These are phyloP conservation scores for Acomys russatus DNA, from an alignment of 2,797 vertebrate genomes.

Conservation along the genomic window DNA sequence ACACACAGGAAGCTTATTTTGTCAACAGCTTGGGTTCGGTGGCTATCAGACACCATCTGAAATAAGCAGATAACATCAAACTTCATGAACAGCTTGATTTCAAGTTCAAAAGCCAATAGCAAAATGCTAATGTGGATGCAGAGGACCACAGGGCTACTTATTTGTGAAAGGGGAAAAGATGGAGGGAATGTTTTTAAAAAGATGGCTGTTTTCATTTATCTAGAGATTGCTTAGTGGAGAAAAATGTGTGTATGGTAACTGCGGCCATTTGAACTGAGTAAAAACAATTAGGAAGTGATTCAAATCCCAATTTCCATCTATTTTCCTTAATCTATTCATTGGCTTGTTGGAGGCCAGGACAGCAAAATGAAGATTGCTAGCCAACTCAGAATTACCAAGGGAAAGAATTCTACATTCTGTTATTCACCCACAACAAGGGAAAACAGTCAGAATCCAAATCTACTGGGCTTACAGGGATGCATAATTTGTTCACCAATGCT, in stretches of 20 bases:
- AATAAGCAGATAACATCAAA: conserved; percentile 73
- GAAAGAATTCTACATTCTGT: conserved; percentile 54
- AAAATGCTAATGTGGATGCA: conserved; percentile 52
- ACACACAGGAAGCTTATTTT: conserved; percentile 75
- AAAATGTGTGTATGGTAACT: conserved; percentile 78
- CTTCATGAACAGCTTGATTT: conserved; percentile 73
- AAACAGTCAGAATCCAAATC: conserved; percentile 53
- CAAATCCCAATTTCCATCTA: conserved; percentile 71
- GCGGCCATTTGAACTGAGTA: conserved; percentile 72
- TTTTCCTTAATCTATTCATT: conserved; percentile 76
- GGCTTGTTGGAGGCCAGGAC: conserved; percentile 75
- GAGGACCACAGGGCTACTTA: conserved; percentile 64
- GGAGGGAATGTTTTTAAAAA: conserved; percentile 46
- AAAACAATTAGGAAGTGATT: conserved; percentile 70
- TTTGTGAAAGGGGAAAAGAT: conserved; percentile 65
- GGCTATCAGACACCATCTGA: conserved; percentile 77
- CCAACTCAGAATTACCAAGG: conserved; percentile 68
- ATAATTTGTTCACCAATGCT: conserved; percentile 50
- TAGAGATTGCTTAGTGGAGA: conserved; percentile 69
- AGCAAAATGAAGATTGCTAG: conserved; percentile 74
- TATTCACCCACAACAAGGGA: conserved; percentile 3
- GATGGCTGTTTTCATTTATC: conserved; percentile 78
- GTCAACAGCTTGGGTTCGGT: conserved; percentile 75
- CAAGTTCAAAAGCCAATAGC: conserved; percentile 50
- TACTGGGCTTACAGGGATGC: conserved; percentile 48